Conservation (phyloP, 53 echinoderm and acorn worm genomes). For the Pentamera pediparva region DNA sequence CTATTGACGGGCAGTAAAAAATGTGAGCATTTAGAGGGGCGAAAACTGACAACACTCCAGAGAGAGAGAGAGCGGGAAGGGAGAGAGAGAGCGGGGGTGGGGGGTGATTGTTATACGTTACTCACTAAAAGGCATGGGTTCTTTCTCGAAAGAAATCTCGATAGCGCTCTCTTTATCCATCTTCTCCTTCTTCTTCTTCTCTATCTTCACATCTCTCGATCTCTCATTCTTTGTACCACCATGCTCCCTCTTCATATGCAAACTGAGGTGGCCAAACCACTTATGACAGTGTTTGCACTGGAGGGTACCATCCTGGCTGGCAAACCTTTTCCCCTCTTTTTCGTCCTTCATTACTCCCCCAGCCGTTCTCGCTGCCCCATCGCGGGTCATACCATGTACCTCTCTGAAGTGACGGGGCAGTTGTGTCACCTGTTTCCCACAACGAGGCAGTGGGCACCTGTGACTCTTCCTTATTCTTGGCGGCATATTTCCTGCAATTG, state of each 20-base stretch:
- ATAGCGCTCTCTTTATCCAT: slow-evolving; percentile 2
- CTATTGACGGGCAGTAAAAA: too few relatives aligned
- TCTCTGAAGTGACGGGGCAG: slow-evolving; percentile 1
- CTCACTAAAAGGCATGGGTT: slow-evolving; percentile 3
- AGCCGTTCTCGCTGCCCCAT: background rate
- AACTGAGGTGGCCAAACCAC: slow-evolving; percentile 5
- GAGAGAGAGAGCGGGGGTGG: too few relatives aligned
- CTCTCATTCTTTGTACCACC: slow-evolving; percentile 5
- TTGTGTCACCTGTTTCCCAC: slow-evolving; percentile 1
- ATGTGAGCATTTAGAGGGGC: too few relatives aligned
- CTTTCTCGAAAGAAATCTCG: slow-evolving; percentile 2
- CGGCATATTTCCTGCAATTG: slow-evolving; percentile 2
- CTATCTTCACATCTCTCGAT: slow-evolving; percentile 1
- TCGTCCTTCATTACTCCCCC: background rate
- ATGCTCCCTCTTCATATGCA: slow-evolving; percentile 1
- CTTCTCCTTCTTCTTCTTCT: background rate
- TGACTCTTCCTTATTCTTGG: slow-evolving; percentile 5
- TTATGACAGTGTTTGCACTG: background rate
- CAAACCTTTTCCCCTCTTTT: slow-evolving; percentile 1
- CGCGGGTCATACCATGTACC: slow-evolving; percentile 2
- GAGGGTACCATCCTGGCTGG: slow-evolving; percentile 2
- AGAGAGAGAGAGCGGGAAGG: too few relatives aligned
- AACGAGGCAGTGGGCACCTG: background rate
- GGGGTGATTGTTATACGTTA: too few relatives aligned
- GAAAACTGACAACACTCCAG: too few relatives aligned